Percentiles rank a stretch among this genome's conserved stretches.
Evolutionary conservation across 2,797 vertebrate genomes (phyloP).

Genomic region (Dendrocincla tyrannina): DNA sequence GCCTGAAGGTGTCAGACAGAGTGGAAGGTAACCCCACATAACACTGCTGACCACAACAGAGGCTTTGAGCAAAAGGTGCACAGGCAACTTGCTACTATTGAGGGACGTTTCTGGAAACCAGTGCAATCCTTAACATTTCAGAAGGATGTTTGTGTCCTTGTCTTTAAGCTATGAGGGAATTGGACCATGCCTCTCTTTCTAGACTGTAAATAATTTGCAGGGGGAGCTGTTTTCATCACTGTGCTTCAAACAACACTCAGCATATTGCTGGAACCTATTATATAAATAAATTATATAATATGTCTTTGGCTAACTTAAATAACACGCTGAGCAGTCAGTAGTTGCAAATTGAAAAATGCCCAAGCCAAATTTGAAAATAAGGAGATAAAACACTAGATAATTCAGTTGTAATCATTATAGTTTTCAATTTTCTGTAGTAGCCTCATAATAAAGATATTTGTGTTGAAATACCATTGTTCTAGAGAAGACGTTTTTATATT

Average conservation of each 20-base stretch:
- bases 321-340: background rate
- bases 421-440: background rate
- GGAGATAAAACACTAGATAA: background rate
- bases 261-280: constrained; percentile 23
- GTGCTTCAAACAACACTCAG: constrained; percentile 56
- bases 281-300: constrained; percentile 62
- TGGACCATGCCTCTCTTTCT: background rate
- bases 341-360: constrained; percentile 7
- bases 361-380: constrained; percentile 16
- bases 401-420: background rate
- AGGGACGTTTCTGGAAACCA: background rate
- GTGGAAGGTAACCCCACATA: background rate
- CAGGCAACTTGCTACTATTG: background rate
- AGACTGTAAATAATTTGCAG: constrained; percentile 41
- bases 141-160: background rate
- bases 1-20: background rate
- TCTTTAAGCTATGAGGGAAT: background rate
- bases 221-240: constrained; percentile 32
- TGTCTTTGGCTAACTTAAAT: constrained; percentile 14
- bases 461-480: background rate
- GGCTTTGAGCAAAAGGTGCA: background rate
- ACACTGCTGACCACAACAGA: background rate
- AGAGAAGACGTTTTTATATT: constrained; percentile 15
- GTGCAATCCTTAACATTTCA: background rate
- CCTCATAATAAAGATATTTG: background rate